phyloP scores from a whole-genome alignment of 2,888 invertebrate species.

The Phragmatobia fuliginosa region DNA sequence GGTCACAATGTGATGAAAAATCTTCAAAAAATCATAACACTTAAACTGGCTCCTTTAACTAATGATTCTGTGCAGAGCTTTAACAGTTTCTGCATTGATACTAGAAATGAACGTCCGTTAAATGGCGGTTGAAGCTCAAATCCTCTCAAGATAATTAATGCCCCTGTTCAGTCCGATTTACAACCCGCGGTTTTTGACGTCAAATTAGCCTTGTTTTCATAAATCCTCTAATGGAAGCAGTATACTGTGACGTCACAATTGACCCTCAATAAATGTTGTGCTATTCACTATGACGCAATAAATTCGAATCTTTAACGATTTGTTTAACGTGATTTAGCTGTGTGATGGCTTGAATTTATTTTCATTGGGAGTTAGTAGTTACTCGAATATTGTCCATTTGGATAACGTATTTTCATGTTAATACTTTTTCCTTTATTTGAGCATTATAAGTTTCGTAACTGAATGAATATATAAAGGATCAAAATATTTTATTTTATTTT shows the following conservation, averaged over 20 bases:
- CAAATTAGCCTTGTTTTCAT: constrained; percentile 68
- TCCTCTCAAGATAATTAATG: constrained; percentile 65
- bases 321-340: not conserved
- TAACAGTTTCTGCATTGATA: constrained; percentile 42
- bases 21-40: not conserved
- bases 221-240: constrained; percentile 58
- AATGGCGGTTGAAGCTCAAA: constrained; percentile 50
- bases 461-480: too few relatives aligned
- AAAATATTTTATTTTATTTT: too few relatives aligned
- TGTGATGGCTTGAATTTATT: not conserved
- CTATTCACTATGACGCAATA: not conserved
- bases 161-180: constrained; percentile 66
- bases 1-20: not conserved
- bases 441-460: not conserved
- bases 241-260: constrained; percentile 17
- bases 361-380: not conserved
- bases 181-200: constrained; percentile 65
- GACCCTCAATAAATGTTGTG: not conserved
- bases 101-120: constrained; percentile 51
- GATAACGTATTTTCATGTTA: not conserved
- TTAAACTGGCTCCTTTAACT: not conserved
- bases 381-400: not conserved
- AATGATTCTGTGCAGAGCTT: not conserved
- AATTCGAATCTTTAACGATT: not conserved
- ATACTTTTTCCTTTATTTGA: not conserved